Percentiles rank a stretch among this genome's conserved stretches.
Conservation (phyloP, 2,888 invertebrate genomes). For the Iphiclides podalirius region DNA sequence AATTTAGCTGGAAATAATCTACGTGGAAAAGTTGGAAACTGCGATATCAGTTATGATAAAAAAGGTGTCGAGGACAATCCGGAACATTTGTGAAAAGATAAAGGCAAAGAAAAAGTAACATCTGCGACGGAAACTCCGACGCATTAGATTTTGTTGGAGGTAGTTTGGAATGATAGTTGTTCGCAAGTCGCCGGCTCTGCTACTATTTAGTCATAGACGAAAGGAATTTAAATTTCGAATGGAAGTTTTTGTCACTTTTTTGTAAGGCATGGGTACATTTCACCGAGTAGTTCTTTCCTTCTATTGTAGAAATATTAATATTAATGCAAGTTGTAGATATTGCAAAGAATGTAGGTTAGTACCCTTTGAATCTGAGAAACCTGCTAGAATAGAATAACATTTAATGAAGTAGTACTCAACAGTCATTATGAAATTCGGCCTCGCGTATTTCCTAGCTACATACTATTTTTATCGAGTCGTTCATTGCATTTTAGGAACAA, state of each 20-base stretch:
- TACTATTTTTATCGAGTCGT: no score
- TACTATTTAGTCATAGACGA: slow-evolving; percentile 10
- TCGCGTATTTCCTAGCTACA: no score
- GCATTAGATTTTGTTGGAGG: slow-evolving; percentile 21
- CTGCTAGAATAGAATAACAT: no score
- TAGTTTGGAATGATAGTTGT: slow-evolving; percentile 25
- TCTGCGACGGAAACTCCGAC: slow-evolving; percentile 20
- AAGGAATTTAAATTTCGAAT: slow-evolving; percentile 13
- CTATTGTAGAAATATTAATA: no score
- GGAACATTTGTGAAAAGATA: slow-evolving; percentile 22
- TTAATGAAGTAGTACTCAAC: no score
- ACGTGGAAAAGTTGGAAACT: slow-evolving; percentile 22
- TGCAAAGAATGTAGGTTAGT: no score
- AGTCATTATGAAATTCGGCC: no score
- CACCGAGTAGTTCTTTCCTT: no score
- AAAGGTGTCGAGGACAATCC: slow-evolving; percentile 21
- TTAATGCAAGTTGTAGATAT: no score
- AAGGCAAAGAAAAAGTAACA: slow-evolving; percentile 23
- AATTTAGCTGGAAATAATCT: slow-evolving; percentile 22
- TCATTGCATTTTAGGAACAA: no score
- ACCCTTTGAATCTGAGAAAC: no score
- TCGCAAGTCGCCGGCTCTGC: slow-evolving; percentile 14
- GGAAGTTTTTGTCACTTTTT: not conserved
- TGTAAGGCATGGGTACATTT: no score
- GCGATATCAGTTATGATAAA: slow-evolving; percentile 24